Evolutionary conservation across 1,140 invertebrate species (phyloP).

Genomic region (Drosophila kohkoa): DNA sequence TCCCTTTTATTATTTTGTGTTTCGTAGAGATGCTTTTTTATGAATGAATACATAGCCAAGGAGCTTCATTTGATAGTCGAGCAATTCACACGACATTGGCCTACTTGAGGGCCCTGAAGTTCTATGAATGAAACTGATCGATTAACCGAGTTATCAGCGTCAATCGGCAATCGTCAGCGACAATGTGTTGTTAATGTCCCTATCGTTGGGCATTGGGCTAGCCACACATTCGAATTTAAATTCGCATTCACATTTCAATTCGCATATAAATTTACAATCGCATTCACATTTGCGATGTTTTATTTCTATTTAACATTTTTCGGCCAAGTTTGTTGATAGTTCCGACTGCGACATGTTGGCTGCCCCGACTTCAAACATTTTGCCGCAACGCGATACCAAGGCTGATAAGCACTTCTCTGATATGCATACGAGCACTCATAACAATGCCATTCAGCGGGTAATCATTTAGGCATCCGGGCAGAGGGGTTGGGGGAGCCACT

Average conservation of each 20-base stretch:
- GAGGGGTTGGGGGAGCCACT: neutral
- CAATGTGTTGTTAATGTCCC: slow-evolving; percentile 14
- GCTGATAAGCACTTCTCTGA: slow-evolving; percentile 46
- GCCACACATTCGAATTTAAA: neutral
- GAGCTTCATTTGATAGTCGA: neutral
- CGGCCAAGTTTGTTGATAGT: slow-evolving; percentile 28
- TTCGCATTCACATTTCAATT: slow-evolving; percentile 1
- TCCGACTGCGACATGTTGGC: slow-evolving; percentile 12
- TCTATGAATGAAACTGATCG: slow-evolving; percentile 16
- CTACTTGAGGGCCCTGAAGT: neutral
- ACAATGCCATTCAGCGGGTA: slow-evolving; percentile 1
- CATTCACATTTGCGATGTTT: slow-evolving; percentile 7
- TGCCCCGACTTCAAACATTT: slow-evolving; percentile 45
- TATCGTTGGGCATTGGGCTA: neutral
- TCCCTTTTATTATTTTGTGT: no score
- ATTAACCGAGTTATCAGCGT: neutral
- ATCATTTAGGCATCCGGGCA: neutral
- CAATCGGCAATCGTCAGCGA: neutral
- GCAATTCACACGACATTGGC: neutral
- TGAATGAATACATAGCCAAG: no score
- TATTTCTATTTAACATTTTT: slow-evolving; percentile 3
- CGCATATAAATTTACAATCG: neutral
- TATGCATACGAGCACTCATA: slow-evolving; percentile 19
- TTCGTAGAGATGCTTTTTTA: no score
- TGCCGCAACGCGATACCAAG: slow-evolving; percentile 14